phyloP scores from a whole-genome alignment of 2,888 invertebrate species.

The Eupithecia inturbata region DNA sequence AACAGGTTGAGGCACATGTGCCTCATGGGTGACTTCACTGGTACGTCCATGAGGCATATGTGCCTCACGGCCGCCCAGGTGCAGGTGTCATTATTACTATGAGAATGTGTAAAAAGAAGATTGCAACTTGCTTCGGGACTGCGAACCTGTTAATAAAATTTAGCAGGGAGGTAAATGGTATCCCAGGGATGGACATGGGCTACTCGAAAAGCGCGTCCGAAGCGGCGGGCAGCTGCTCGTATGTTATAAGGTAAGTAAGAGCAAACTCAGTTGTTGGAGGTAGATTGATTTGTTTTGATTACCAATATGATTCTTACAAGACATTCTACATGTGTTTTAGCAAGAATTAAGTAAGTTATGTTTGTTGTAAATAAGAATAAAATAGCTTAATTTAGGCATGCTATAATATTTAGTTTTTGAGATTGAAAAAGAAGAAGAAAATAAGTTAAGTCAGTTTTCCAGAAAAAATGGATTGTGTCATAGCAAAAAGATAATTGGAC shows the following conservation, averaged over 20 bases:
- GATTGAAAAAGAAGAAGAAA: neutral
- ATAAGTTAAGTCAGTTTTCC: neutral
- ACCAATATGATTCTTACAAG: slow-evolving; percentile 25
- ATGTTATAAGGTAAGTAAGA: neutral
- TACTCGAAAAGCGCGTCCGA: no score
- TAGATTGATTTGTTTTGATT: slow-evolving; percentile 19
- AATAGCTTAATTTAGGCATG: neutral
- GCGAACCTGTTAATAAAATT: no score
- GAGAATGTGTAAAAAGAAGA: no score
- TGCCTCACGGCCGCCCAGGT: no score
- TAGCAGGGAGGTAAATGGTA: no score
- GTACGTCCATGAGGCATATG: no score
- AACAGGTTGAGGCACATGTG: no score
- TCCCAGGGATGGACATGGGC: no score
- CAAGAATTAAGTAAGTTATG: neutral
- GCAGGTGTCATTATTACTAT: no score
- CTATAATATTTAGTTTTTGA: neutral
- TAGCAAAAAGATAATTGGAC: slow-evolving; percentile 10
- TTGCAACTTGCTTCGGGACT: no score
- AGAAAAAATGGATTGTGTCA: slow-evolving; percentile 5
- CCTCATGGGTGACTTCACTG: no score
- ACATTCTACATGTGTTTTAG: neutral
- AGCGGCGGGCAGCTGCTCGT: no score
- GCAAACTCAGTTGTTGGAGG: neutral
- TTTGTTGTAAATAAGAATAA: neutral